Percentiles rank a stretch among this genome's conserved stretches.
Conservation (phyloP, 2,888 invertebrate genomes). For the Hyles lineata region DNA sequence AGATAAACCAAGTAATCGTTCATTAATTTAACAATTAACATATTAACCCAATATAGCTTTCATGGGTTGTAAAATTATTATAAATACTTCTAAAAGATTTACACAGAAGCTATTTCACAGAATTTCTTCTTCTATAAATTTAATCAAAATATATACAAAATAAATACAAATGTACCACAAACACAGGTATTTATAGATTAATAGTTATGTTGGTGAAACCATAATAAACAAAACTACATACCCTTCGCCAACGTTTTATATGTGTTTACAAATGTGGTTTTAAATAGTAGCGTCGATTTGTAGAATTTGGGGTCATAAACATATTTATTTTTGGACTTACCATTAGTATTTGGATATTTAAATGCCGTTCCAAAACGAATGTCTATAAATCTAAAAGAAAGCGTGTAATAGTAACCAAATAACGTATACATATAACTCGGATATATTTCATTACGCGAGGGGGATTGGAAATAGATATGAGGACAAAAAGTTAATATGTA, state of each 20-base stretch:
- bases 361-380: neutral
- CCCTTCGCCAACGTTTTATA: neutral
- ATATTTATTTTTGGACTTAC: neutral
- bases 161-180: no score
- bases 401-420: no score
- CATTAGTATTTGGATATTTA: neutral
- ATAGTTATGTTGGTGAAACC: neutral
- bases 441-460: neutral
- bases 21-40: neutral
- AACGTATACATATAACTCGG: neutral
- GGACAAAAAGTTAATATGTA: neutral
- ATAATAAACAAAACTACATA: neutral
- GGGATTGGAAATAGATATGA: neutral
- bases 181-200: neutral
- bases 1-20: neutral
- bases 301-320: neutral
- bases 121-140: no score
- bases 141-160: neutral
- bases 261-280: neutral
- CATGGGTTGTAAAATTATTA: neutral
- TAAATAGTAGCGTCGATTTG: neutral
- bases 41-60: neutral
- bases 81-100: neutral
- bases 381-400: neutral
- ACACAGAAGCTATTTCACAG: neutral